Evolutionary conservation across 2,797 vertebrate genomes (phyloP).

Genomic region (Phrynocephalus vlangalii): DNA sequence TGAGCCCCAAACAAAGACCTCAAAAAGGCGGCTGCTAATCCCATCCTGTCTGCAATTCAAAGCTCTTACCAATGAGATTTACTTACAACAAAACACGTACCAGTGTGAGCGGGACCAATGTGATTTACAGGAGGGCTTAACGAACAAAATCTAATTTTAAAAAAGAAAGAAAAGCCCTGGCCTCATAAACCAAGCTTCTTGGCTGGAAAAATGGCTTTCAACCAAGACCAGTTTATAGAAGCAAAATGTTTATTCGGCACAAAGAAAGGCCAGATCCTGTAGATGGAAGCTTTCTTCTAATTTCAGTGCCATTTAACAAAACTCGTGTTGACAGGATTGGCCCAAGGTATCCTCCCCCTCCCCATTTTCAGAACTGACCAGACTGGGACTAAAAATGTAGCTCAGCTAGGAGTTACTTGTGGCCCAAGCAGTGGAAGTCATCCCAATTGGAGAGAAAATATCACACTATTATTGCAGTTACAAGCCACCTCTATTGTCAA

Average conservation of each 20-base stretch:
- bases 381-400: background rate
- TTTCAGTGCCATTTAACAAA: fast-evolving
- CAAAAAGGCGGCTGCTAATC: background rate
- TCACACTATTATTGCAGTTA: background rate
- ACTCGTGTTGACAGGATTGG: background rate
- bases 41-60: conserved; percentile 4
- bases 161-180: background rate
- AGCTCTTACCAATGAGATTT: conserved; percentile 19
- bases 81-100: background rate
- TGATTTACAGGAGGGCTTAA: background rate
- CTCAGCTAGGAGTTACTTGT: background rate
- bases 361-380: background rate
- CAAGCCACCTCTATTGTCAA: no score
- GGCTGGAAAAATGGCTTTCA: background rate
- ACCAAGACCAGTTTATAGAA: background rate
- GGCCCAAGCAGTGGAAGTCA: no score
- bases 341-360: no score
- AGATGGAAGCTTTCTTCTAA: background rate
- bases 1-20: fast-evolving
- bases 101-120: background rate
- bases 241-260: background rate
- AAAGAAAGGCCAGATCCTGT: background rate
- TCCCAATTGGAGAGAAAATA: background rate
- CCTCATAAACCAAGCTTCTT: background rate
- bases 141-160: background rate